phyloP scores from a whole-genome alignment of 2,797 vertebrate species.

The Oophaga sylvatica region DNA sequence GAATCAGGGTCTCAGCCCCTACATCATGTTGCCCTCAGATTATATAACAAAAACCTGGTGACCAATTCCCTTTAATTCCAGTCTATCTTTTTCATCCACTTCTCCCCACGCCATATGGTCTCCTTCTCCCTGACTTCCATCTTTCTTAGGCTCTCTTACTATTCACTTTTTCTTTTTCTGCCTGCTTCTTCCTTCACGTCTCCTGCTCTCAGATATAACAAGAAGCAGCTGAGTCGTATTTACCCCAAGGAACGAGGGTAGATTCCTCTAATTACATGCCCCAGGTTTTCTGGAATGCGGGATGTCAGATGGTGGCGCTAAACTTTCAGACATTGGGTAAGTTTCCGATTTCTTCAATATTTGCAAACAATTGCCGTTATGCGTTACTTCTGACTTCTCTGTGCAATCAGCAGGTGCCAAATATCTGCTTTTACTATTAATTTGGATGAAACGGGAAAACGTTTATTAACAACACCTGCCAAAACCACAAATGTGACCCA shows the following conservation, averaged over 20 bases:
- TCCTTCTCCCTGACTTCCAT: neutral
- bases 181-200: constrained; percentile 64
- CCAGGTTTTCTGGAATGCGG: constrained; percentile 91
- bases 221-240: constrained; percentile 90
- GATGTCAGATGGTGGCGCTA: constrained; percentile 90
- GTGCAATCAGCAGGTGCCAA: too few species aligned
- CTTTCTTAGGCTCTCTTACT: neutral
- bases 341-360: constrained; percentile 72
- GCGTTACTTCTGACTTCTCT: too few species aligned
- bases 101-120: neutral
- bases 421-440: too few species aligned
- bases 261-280: constrained; percentile 95
- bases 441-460: neutral
- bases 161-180: neutral
- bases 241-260: constrained; percentile 92
- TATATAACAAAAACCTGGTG: too few species aligned
- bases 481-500: neutral
- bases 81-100: neutral
- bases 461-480: neutral
- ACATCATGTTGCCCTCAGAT: too few species aligned
- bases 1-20: too few species aligned
- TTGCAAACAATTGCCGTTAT: too few species aligned
- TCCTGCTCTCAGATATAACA: constrained; percentile 83
- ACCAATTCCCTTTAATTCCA: neutral
- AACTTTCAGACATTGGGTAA: constrained; percentile 92